phyloP scores from a whole-genome alignment of 2,888 invertebrate species.

The Galerucella nymphaeae region DNA sequence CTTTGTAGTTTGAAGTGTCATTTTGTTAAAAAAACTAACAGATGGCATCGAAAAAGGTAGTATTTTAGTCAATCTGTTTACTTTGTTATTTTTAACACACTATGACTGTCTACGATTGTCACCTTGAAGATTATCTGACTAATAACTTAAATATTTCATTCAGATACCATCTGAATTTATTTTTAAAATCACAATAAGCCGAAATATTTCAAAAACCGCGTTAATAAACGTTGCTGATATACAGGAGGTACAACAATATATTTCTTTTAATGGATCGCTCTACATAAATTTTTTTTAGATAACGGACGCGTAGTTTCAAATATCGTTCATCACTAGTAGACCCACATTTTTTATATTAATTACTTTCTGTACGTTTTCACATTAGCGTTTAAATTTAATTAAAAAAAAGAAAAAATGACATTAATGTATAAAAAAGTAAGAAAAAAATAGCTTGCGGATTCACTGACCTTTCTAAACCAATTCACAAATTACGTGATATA shows the following conservation, averaged over 20 bases:
- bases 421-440: neutral
- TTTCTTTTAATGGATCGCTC: too few relatives aligned
- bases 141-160: slow-evolving; percentile 20
- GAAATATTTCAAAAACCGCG: neutral
- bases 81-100: slow-evolving; percentile 16
- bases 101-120: slow-evolving; percentile 7
- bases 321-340: too few relatives aligned
- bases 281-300: too few relatives aligned
- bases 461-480: slow-evolving; percentile 2
- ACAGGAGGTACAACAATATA: too few relatives aligned
- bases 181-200: slow-evolving; percentile 7
- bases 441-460: neutral
- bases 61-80: slow-evolving; percentile 6
- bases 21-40: neutral
- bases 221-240: too few relatives aligned
- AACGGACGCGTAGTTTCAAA: too few relatives aligned
- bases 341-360: too few relatives aligned
- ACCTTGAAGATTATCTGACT: slow-evolving; percentile 19
- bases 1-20: neutral
- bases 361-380: too few relatives aligned
- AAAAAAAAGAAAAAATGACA: too few relatives aligned
- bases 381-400: too few relatives aligned
- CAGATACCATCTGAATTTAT: slow-evolving; percentile 7
- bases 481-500: neutral
- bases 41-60: slow-evolving; percentile 8